phyloP scores from a whole-genome alignment of 2,888 invertebrate species.

The Cataglyphis livida region DNA sequence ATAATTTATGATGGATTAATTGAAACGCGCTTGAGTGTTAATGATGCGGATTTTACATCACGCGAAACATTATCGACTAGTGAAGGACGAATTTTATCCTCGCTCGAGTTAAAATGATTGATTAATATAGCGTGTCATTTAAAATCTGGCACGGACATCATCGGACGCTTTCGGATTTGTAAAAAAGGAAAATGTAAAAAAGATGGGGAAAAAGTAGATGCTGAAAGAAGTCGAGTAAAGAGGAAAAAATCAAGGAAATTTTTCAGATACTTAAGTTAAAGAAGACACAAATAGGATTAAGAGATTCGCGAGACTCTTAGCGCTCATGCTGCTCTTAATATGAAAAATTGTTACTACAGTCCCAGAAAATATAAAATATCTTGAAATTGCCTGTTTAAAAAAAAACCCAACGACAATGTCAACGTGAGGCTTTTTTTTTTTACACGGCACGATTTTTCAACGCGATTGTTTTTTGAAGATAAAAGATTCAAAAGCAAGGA shows the following conservation, averaged over 20 bases:
- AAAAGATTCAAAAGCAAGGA: conserved; percentile 40
- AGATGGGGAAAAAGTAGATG: neutral
- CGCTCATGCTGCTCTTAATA: neutral
- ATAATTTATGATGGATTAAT: conserved; percentile 46
- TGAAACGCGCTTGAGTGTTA: conserved; percentile 49
- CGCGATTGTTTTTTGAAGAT: conserved; percentile 29
- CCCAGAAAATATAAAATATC: conserved; percentile 2
- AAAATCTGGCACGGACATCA: neutral
- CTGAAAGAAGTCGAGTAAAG: neutral
- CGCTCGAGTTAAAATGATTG: conserved; percentile 33
- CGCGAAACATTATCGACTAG: conserved; percentile 47
- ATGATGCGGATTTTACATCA: conserved; percentile 47
- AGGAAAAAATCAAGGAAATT: neutral
- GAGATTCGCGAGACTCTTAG: neutral
- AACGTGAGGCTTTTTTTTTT: neutral
- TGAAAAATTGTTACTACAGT: neutral
- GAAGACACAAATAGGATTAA: neutral
- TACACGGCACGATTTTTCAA: conserved; percentile 38
- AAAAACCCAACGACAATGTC: conserved; percentile 7
- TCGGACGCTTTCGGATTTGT: neutral
- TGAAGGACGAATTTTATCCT: conserved; percentile 39
- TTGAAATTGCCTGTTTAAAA: neutral
- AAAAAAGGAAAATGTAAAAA: neutral
- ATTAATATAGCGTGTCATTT: conserved; percentile 34
- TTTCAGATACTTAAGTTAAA: neutral